Percentiles rank a stretch among this genome's conserved stretches.
These are phyloP conservation scores for Sebastes matsubarae DNA, from an alignment of 2,797 vertebrate genomes.

Conservation along the genomic window DNA sequence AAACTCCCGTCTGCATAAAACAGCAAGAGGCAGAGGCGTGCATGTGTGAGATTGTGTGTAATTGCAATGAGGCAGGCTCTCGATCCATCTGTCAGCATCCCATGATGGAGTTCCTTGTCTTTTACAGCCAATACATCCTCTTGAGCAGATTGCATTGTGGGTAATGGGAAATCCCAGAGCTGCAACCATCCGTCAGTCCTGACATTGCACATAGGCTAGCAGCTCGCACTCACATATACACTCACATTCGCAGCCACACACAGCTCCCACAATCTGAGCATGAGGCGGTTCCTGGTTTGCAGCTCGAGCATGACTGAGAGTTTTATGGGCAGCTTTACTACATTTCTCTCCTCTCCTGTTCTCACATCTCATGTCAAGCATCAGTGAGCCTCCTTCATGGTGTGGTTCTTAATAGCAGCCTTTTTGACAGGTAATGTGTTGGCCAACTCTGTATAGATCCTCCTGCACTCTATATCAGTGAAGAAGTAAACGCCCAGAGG, in stretches of 20 bases:
- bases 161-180: conserved; percentile 61
- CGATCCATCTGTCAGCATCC: conserved; percentile 17
- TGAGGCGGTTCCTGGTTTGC: conserved; percentile 3
- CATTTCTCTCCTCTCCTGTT: conserved; percentile 24
- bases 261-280: background rate
- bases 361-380: conserved; percentile 40
- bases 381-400: conserved; percentile 23
- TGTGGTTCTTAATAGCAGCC: conserved; percentile 21
- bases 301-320: conserved; percentile 20
- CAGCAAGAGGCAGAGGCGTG: background rate
- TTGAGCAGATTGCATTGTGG: conserved; percentile 59
- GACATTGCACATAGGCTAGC: conserved; percentile 25
- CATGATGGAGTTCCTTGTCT: conserved; percentile 41
- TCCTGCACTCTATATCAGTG: background rate
- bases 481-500: background rate
- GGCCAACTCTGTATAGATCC: conserved; percentile 4
- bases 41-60: conserved; percentile 14
- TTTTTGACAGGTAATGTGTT: conserved; percentile 42
- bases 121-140: conserved; percentile 22
- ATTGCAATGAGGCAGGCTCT: conserved; percentile 13
- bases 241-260: background rate
- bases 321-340: conserved; percentile 37
- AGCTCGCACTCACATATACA: background rate
- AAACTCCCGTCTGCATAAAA: background rate
- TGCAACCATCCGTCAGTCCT: conserved; percentile 61